A percentile compares a stretch with the other conserved stretches of the same genome.
These are phyloP conservation scores for Acanthoscelides obtectus DNA, from an alignment of 2,888 invertebrate genomes.

Conservation along the genomic window DNA sequence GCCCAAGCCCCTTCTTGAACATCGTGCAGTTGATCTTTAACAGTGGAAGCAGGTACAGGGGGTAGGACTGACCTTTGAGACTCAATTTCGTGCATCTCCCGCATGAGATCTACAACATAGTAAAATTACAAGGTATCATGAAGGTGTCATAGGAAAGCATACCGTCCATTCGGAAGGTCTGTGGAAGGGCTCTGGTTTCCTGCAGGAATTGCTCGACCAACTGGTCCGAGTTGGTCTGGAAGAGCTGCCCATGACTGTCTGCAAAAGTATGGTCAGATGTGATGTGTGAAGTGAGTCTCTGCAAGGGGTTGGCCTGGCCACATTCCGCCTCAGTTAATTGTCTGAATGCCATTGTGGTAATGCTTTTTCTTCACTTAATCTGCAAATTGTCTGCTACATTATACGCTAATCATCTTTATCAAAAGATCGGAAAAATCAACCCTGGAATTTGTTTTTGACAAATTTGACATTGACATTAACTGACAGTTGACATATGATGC, in stretches of 20 bases:
- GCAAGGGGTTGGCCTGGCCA: conserved; percentile 83
- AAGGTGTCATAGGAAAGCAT: conserved; percentile 8
- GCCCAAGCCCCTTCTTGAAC: conserved; percentile 50
- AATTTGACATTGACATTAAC: too few species aligned
- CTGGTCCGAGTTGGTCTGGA: conserved; percentile 59
- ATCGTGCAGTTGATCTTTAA: conserved; percentile 45
- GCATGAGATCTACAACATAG: conserved; percentile 49
- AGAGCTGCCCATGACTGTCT: conserved; percentile 50
- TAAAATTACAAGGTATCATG: neutral
- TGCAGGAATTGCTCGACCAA: conserved; percentile 80
- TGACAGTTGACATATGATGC: too few species aligned
- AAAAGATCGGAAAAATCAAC: too few species aligned
- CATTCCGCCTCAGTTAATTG: conserved; percentile 91
- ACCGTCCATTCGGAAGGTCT: conserved; percentile 86
- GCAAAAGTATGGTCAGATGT: conserved; percentile 72
- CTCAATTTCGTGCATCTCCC: conserved; percentile 80
- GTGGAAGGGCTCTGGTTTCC: conserved; percentile 53
- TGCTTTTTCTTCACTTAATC: neutral
- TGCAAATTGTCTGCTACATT: neutral
- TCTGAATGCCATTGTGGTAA: conserved; percentile 67
- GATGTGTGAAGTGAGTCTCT: conserved; percentile 81
- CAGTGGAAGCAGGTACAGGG: conserved; percentile 47
- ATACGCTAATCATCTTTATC: neutral
- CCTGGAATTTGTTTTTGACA: too few species aligned
- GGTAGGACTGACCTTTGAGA: conserved; percentile 48